A percentile compares a stretch with the other conserved stretches of the same genome.
Conservation (phyloP, 2,888 invertebrate genomes). For the Geotrupes spiniger region DNA sequence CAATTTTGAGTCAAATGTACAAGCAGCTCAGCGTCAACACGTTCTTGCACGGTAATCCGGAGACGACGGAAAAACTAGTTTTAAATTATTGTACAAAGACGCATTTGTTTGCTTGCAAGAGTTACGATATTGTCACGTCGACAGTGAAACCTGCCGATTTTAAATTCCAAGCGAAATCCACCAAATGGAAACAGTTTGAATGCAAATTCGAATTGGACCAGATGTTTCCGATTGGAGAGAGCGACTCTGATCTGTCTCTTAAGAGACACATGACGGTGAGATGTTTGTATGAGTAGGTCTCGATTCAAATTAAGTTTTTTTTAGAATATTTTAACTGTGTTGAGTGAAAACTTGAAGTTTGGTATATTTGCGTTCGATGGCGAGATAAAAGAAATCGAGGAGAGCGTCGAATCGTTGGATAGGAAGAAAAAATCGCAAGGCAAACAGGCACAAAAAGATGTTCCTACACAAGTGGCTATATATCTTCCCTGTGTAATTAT, state of each 20-base stretch:
- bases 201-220: constrained; percentile 75
- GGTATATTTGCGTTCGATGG: constrained; percentile 75
- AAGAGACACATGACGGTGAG: constrained; percentile 68
- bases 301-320: too few species aligned
- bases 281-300: constrained; percentile 15
- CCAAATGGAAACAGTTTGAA: constrained; percentile 75
- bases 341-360: constrained; percentile 54
- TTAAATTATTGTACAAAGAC: constrained; percentile 58
- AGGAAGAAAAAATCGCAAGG: constrained; percentile 52
- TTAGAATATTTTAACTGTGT: constrained; percentile 56
- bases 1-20: constrained; percentile 57
- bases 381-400: constrained; percentile 61
- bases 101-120: constrained; percentile 61
- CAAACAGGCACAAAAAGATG: constrained; percentile 46
- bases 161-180: constrained; percentile 68
- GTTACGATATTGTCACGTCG: constrained; percentile 58
- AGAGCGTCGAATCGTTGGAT: constrained; percentile 61
- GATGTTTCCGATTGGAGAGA: constrained; percentile 65
- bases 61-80: constrained; percentile 62
- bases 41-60: constrained; percentile 61
- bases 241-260: constrained; percentile 61
- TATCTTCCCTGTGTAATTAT: constrained; percentile 68
- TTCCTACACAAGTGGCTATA: constrained; percentile 60
- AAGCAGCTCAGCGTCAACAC: constrained; percentile 56
- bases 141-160: constrained; percentile 69